phyloP scores from a whole-genome alignment of 2,797 vertebrate genomes.

The Falco naumanni region DNA sequence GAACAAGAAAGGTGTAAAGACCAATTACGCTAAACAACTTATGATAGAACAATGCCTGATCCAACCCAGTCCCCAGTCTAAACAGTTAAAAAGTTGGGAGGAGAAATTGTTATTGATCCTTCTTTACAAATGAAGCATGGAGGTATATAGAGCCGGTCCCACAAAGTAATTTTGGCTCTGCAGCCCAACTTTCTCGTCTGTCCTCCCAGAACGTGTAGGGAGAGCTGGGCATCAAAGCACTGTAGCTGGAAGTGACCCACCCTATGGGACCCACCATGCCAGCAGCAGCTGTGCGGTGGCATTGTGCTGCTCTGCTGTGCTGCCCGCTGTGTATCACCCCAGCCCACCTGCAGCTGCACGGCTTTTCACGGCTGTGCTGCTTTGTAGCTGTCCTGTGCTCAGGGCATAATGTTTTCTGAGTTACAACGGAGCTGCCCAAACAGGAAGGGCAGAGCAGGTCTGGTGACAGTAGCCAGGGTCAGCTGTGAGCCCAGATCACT shows the following conservation, averaged over 20 bases:
- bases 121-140: background rate
- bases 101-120: background rate
- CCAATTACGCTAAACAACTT: background rate
- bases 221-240: background rate
- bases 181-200: background rate
- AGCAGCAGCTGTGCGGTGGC: accelerated
- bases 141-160: background rate
- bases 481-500: accelerated
- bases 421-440: background rate
- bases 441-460: background rate
- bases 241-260: too few relatives aligned
- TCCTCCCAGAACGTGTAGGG: accelerated
- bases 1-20: background rate
- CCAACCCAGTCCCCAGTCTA: background rate
- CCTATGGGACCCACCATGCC: background rate
- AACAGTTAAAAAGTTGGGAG: background rate
- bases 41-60: background rate
- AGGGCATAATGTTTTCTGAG: accelerated
- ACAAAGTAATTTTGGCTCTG: background rate
- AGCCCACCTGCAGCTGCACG: background rate
- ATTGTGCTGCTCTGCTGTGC: background rate
- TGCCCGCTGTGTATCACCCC: background rate
- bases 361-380: background rate
- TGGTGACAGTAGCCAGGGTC: background rate
- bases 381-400: background rate